Evolutionary conservation across 2,797 vertebrate genomes (phyloP).

Genomic region (Myotis pilosus): DNA sequence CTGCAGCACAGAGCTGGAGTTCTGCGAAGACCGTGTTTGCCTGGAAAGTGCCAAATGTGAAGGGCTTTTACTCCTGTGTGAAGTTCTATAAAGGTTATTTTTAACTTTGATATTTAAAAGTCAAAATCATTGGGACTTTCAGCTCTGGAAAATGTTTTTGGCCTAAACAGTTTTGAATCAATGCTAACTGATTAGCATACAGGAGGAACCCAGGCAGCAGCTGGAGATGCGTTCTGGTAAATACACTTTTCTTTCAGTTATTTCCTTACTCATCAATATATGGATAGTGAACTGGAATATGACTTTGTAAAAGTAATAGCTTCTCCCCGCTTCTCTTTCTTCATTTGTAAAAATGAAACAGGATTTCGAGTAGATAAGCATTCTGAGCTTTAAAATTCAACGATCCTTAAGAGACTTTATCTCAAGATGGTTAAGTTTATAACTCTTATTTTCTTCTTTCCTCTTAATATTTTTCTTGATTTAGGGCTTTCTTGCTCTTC

Average conservation of each 20-base stretch:
- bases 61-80: background rate
- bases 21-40: background rate
- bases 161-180: constrained; percentile 40
- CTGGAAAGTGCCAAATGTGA: background rate
- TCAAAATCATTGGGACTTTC: constrained; percentile 36
- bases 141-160: constrained; percentile 55
- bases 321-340: background rate
- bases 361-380: background rate
- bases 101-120: constrained; percentile 58
- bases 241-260: background rate
- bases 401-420: background rate
- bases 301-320: background rate
- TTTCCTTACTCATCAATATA: background rate
- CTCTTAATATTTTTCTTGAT: background rate
- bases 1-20: background rate
- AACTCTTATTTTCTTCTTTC: background rate
- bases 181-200: constrained; percentile 64
- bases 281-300: background rate
- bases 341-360: background rate
- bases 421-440: background rate
- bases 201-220: background rate
- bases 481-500: background rate
- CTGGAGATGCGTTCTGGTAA: background rate
- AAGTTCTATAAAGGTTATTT: constrained; percentile 48
- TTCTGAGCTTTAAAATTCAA: background rate